Base-by-base conservation (phyloP, 2,797 vertebrate species). In the Neosilurus mollespiculum region DNA sequence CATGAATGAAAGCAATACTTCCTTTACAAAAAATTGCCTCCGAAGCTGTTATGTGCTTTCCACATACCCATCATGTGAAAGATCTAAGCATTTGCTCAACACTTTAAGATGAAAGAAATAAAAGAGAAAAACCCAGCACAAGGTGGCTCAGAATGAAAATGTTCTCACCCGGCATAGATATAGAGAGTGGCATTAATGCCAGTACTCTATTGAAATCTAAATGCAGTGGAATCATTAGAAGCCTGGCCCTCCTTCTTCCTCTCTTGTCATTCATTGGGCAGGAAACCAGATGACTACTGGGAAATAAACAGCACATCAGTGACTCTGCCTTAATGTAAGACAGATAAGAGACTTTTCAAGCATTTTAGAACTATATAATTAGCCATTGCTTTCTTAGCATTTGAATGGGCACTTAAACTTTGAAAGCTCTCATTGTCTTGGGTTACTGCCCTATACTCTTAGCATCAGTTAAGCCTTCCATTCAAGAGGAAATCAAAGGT, bases 361-460 rank as follows among this genome's bases (percentile, higher is more conserved):
- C 91, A 89, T 93, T 93, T 92, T 93, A 90, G 92, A 93, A 93
- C 93, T 93, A 93, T 94, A 94, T 95, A 93, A 95, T 92, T 92
- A 91, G 91, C 93, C 90, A 88, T 91, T 91, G 91, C 90, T 91
- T 87, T 90, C 88, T 95, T 94, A 91, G 93, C 94, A 96, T 95
- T 88, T 94, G 91, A 95, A 95, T 94, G 89, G 92, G 72, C 86
- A 88, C 92, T 92, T 93, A 94, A 93, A 93, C 92, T 94, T 90
- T 94, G 90, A 93, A 93, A 94, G 93, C 92, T 93, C 91, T 92
- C 91, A 93, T 95, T 95, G 94, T 95, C 94, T 95, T 93, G 91
- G 91, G 91, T 89, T 93, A 94, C 92, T 92, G 87, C 73, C 84
- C 89, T 92, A 88, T 90, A 86, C 87, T 91, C 89, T 86, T 89